Evolutionary conservation across 2,113 vertebrate genomes (phyloP), one percentile per base, ranked within the genome.

Genomic region (Urocynchramus pylzowi): DNA sequence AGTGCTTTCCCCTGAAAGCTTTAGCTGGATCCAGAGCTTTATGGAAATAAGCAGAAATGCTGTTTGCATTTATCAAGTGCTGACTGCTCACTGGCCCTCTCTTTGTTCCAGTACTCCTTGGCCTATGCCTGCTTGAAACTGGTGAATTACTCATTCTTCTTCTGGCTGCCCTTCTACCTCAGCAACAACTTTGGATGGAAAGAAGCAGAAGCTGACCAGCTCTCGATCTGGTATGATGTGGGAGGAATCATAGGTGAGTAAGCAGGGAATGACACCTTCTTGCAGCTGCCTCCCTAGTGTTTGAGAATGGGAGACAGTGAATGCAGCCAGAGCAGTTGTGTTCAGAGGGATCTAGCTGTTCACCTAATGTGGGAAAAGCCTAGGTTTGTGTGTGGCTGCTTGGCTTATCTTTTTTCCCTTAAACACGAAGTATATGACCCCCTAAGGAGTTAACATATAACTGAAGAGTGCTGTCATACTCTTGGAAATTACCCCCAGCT

Each of bases 121-220:
- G 98, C 99, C 13, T 99, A 99, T 3, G 99, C 99, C 9, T 99
- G 99, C 96, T 96, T 99, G 98, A 99, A 99, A 92, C 94, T 99
- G 91, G 99, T 99, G 86, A 99, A 99, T 97, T 99, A 99, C 96
- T 99, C 99, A 15, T 99, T 99, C 97, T 99, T 99, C 98, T 99
- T 99, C 98, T 99, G 99, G 99, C 97, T 99, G 78, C 99, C 99
- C 10, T 99, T 99, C 97, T 99, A 99, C 97, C 98, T 99, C 98
- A 99, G 98, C 96, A 99, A 96, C 95, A 99, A 99, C 97, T 99
- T 98, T 30, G 88, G 97, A 77, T 99, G 99, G 99, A 99, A 99
- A 94, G 99, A 99, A 96, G 98, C 98, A 2, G 98, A 99, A 94
- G 98, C 99, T 8, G 99, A 99, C 98, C 98, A 98, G 57, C 97